A percentile compares a stretch with the other conserved stretches of the same genome.
These are phyloP conservation scores for Panthera uncia DNA, from an alignment of 2,113 vertebrate genomes.

Conservation along the genomic window DNA sequence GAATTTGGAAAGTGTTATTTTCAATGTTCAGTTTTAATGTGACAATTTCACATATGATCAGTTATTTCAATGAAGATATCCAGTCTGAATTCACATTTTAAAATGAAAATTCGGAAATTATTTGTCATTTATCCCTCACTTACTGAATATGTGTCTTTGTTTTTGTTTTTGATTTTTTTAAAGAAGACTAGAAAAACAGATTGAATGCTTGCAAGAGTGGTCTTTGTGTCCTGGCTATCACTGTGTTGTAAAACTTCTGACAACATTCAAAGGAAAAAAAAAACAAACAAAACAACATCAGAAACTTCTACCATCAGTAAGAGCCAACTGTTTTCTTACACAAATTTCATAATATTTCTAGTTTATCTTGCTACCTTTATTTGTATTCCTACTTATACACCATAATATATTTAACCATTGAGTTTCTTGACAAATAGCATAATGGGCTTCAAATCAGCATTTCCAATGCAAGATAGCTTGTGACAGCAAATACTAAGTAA, in stretches of 20 bases:
- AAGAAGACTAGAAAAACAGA: neutral
- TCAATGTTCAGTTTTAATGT: neutral
- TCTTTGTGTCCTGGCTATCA: neutral
- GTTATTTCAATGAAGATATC: neutral
- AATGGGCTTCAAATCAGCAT: neutral
- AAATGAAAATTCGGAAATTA: neutral
- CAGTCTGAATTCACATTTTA: slow-evolving; percentile 3
- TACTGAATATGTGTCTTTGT: neutral
- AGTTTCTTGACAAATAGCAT: neutral
- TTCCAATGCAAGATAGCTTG: neutral
- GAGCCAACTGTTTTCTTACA: neutral
- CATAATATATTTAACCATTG: neutral
- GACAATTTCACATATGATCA: neutral
- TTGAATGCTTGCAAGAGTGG: neutral
- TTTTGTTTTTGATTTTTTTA: neutral
- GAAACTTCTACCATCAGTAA: neutral
- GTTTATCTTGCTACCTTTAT: neutral
- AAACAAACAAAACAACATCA: neutral
- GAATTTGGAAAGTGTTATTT: neutral
- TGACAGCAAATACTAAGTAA: neutral
- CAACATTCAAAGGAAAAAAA: neutral
- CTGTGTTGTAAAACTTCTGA: neutral
- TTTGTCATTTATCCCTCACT: neutral
- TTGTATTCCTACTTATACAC: neutral
- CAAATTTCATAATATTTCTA: neutral